Evolutionary conservation across 1,140 invertebrate species (phyloP).

Genomic region (Pseudomyrmex concolor): DNA sequence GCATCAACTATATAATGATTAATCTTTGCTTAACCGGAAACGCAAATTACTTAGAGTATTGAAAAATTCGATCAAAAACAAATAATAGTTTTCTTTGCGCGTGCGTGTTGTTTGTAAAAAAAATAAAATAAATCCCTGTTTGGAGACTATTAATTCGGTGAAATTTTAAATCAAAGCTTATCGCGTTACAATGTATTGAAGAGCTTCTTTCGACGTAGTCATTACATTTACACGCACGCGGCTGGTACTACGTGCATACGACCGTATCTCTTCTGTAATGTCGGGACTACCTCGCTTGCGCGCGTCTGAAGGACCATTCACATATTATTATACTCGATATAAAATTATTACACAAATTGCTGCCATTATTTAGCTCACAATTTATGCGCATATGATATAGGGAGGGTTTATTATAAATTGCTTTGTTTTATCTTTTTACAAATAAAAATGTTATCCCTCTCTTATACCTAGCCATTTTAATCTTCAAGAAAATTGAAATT

Average conservation of each 20-base stretch:
- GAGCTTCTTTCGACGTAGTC: constrained; percentile 5
- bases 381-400: background rate
- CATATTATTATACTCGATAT: constrained; percentile 2
- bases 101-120: too few species aligned
- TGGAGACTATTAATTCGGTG: background rate
- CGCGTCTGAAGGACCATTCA: constrained; percentile 8
- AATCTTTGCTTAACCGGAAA: constrained; percentile 1
- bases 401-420: too few species aligned
- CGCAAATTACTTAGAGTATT: background rate
- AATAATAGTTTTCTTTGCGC: background rate
- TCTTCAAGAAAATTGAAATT: too few species aligned
- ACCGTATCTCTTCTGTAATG: constrained; percentile 9
- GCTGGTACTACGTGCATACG: background rate
- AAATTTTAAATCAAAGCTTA: constrained; percentile 19
- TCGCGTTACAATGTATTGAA: background rate
- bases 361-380: background rate
- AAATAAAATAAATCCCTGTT: background rate
- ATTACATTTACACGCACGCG: constrained; percentile 8
- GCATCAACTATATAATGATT: constrained; percentile 39
- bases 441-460: background rate
- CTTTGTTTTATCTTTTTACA: background rate
- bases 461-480: too few species aligned
- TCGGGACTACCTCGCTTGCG: background rate
- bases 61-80: constrained; percentile 12
- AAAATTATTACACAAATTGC: background rate